phyloP scores from a whole-genome alignment of 2,113 vertebrate genomes.

The Brevimyrus niger region DNA sequence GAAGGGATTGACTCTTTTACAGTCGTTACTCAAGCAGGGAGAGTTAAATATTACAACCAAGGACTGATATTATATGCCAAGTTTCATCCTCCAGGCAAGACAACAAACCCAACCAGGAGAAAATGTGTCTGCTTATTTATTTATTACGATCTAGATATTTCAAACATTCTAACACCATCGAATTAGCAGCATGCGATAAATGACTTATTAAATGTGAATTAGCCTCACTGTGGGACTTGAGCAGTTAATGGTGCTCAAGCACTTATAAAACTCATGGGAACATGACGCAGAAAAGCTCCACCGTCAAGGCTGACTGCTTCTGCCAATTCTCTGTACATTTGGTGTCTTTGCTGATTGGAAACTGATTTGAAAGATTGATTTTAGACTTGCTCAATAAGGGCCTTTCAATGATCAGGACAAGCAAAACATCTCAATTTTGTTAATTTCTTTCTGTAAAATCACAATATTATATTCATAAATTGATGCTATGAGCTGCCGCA shows the following conservation, averaged over 20 bases:
- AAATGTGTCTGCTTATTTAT: conserved; percentile 16
- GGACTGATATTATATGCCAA: conserved; percentile 43
- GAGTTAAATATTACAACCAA: conserved; percentile 31
- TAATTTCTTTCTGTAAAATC: background rate
- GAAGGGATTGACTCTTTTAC: conserved; percentile 56
- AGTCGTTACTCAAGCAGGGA: conserved; percentile 46
- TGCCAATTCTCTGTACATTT: background rate
- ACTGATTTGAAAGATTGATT: background rate
- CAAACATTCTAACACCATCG: conserved; percentile 33
- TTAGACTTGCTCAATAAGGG: background rate
- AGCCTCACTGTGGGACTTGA: conserved; percentile 28
- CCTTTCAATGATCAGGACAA: background rate
- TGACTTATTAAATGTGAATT: conserved; percentile 39
- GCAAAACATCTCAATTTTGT: background rate
- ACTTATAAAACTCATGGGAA: background rate
- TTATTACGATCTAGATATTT: conserved; percentile 20
- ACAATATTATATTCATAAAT: background rate
- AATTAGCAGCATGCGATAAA: conserved; percentile 26
- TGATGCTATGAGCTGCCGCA: background rate
- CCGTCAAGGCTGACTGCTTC: background rate
- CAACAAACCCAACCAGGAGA: conserved; percentile 21
- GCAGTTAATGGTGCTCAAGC: conserved; percentile 19
- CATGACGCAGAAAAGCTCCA: background rate
- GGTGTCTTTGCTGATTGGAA: background rate
- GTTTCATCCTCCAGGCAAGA: conserved; percentile 31